Conservation (phyloP, 2,888 invertebrate genomes). For the Andrena praecox region DNA sequence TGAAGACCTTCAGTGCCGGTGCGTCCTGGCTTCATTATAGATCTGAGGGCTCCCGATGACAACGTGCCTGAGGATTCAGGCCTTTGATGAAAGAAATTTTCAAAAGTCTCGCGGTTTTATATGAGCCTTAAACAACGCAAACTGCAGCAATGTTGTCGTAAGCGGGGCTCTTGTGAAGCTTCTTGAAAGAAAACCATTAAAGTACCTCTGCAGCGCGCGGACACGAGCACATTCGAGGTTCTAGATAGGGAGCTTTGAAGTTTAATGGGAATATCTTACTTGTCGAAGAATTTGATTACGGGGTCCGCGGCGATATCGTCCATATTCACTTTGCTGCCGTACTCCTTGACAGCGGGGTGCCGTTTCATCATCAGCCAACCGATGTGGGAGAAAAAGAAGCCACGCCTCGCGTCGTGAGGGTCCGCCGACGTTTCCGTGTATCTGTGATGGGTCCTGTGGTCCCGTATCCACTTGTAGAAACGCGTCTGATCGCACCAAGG, state of each 20-base stretch:
- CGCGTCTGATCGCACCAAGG: constrained; percentile 73
- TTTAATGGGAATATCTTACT: constrained; percentile 85
- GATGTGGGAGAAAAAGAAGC: constrained; percentile 97
- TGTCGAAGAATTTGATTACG: constrained; percentile 92
- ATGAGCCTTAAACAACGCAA: too few species aligned
- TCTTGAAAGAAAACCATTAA: neutral
- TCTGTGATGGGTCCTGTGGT: constrained; percentile 91
- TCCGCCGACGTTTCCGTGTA: constrained; percentile 92
- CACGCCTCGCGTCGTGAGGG: constrained; percentile 93
- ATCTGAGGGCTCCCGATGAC: neutral
- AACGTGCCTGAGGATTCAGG: too few species aligned
- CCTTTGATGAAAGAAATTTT: too few species aligned
- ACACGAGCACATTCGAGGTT: too few species aligned
- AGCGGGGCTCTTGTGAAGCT: too few species aligned
- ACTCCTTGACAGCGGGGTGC: constrained; percentile 93
- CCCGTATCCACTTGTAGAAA: constrained; percentile 80
- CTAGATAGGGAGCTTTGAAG: too few species aligned
- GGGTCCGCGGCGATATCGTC: constrained; percentile 93
- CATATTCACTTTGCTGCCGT: constrained; percentile 93
- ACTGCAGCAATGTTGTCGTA: too few species aligned
- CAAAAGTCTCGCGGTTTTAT: too few species aligned
- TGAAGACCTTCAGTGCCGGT: neutral
- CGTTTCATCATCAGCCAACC: constrained; percentile 94
- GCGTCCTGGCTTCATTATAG: neutral
- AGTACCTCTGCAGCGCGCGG: neutral